These are phyloP conservation scores for Tamandua tetradactyla DNA, from an alignment of 2,797 vertebrate species.

Conservation along the genomic window DNA sequence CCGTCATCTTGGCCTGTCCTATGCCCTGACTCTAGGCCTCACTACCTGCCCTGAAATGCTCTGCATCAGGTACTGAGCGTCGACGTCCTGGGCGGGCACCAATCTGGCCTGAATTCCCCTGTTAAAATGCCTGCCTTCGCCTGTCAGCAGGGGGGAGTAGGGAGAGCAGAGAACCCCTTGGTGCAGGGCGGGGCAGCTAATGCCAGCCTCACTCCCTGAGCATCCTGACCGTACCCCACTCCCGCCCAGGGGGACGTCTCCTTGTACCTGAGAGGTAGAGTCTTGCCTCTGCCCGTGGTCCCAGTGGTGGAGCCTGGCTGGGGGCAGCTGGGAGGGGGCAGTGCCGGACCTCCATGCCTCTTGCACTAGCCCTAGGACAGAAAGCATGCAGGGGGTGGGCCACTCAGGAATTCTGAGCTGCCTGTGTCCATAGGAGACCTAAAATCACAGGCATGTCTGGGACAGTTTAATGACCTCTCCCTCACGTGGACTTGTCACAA, in stretches of 20 bases:
- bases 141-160: background rate
- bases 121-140: background rate
- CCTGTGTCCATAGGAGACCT: background rate
- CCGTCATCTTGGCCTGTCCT: background rate
- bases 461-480: fast-evolving
- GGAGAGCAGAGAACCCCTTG: background rate
- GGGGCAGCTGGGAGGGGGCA: background rate
- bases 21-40: background rate
- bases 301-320: background rate
- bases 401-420: background rate
- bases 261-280: conserved; percentile 38
- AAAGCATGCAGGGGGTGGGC: background rate
- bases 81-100: background rate
- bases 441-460: background rate
- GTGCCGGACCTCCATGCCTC: background rate
- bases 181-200: background rate
- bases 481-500: too few species aligned
- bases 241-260: background rate
- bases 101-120: background rate
- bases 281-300: background rate
- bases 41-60: too few species aligned
- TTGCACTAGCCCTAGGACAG: background rate
- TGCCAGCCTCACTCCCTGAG: too few species aligned
- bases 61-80: too few species aligned
- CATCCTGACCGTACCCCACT: too few species aligned